Evolutionary conservation across 37 sponge, comb jelly and placozoan genomes (phyloP).

Genomic region (Lycopodina hypogea): DNA sequence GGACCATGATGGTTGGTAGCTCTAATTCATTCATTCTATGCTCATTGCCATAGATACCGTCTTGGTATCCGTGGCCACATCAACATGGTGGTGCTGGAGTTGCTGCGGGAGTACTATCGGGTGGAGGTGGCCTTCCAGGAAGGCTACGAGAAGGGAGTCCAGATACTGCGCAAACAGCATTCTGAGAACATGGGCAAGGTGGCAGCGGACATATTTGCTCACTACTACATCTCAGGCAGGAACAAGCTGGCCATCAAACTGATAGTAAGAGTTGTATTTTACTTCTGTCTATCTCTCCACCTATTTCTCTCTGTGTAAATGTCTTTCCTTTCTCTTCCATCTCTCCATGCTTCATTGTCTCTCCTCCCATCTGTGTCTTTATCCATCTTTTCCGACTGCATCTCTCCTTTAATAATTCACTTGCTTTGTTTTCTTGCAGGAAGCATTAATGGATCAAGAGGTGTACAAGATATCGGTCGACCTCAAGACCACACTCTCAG

Average conservation of each 20-base stretch:
- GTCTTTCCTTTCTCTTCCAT: too few relatives aligned
- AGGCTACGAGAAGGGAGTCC: constrained; percentile 79
- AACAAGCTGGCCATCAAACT: constrained; percentile 74
- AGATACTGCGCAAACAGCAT: constrained; percentile 37
- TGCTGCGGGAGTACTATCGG: constrained; percentile 75
- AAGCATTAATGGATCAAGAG: constrained; percentile 34
- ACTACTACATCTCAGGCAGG: constrained; percentile 80
- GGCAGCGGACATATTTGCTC: constrained; percentile 78
- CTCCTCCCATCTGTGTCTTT: not conserved
- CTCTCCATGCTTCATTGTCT: not conserved
- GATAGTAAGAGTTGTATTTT: constrained; percentile 53
- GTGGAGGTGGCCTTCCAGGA: constrained; percentile 76
- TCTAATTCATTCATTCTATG: too few relatives aligned
- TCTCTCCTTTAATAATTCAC: not conserved
- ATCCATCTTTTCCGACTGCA: not conserved
- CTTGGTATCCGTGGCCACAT: constrained; percentile 74
- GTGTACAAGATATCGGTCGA: constrained; percentile 61
- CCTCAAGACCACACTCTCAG: constrained; percentile 56
- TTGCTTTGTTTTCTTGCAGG: constrained; percentile 10
- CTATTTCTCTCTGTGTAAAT: not conserved
- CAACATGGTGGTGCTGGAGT: constrained; percentile 64
- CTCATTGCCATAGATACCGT: constrained; percentile 78
- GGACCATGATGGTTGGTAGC: too few relatives aligned
- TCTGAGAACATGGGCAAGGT: constrained; percentile 69
- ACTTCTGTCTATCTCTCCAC: not conserved